Conservation (phyloP, 2,797 vertebrate genomes). For the Rhodeus uyekii region DNA sequence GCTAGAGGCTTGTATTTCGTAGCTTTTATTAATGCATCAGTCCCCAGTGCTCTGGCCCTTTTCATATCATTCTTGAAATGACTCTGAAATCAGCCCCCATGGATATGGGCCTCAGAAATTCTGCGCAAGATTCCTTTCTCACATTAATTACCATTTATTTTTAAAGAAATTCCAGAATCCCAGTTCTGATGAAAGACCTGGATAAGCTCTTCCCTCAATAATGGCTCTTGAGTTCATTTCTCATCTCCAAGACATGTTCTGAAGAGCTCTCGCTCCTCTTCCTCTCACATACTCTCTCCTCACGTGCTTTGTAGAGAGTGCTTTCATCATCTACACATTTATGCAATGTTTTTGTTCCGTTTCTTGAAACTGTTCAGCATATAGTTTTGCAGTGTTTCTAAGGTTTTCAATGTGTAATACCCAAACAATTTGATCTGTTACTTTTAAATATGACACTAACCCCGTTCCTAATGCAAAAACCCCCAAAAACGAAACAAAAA, state of each 20-base stretch:
- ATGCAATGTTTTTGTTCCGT: neutral
- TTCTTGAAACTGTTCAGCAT: neutral
- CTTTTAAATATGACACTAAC: neutral
- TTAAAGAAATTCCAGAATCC: neutral
- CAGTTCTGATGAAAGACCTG: constrained; percentile 16
- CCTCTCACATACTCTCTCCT: constrained; percentile 6
- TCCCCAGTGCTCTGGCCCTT: constrained; percentile 12
- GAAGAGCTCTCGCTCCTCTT: constrained; percentile 15
- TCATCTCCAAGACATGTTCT: constrained; percentile 9
- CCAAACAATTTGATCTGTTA: neutral
- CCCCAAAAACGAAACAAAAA: too few relatives aligned
- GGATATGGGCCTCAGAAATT: constrained; percentile 1
- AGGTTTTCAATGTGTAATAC: neutral
- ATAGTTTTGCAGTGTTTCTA: neutral
- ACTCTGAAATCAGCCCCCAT: constrained; percentile 26
- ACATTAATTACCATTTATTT: constrained; percentile 29
- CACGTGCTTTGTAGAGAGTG: neutral
- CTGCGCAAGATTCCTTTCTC: constrained; percentile 1
- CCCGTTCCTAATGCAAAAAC: too few relatives aligned
- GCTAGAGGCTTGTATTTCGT: neutral
- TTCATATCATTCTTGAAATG: constrained; percentile 35
- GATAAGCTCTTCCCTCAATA: constrained; percentile 8
- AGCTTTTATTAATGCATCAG: constrained; percentile 36
- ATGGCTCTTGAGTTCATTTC: constrained; percentile 15
- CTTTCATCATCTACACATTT: neutral